Evolutionary conservation across 2,113 vertebrate genomes (phyloP).

Genomic region (Tichodroma muraria): DNA sequence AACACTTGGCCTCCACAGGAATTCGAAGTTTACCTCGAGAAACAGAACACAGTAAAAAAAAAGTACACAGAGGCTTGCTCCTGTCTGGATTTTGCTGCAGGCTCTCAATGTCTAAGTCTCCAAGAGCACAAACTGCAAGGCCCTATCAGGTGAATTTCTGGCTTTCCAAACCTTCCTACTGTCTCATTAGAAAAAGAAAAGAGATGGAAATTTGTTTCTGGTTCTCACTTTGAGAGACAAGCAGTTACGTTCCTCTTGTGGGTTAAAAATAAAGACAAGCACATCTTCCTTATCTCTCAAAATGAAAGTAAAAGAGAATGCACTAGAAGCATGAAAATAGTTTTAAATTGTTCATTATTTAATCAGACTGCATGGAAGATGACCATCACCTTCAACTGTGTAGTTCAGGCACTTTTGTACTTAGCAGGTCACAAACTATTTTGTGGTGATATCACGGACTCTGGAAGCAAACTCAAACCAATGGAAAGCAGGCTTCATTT

Average conservation of each 20-base stretch:
- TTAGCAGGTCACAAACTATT: background rate
- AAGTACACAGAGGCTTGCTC: background rate
- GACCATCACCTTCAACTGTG: background rate
- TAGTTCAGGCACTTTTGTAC: background rate
- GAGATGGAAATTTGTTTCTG: background rate
- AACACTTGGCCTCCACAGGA: background rate
- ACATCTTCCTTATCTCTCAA: background rate
- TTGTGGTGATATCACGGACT: background rate
- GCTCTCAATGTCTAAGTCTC: background rate
- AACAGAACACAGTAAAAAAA: background rate
- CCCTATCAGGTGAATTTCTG: background rate
- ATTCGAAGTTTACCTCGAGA: background rate
- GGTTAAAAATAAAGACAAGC: background rate
- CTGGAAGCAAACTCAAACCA: background rate
- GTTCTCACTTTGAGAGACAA: background rate
- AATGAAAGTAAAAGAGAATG: background rate
- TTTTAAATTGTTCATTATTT: background rate
- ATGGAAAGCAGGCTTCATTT: background rate
- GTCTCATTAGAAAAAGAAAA: background rate
- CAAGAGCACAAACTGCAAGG: background rate
- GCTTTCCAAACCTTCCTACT: background rate
- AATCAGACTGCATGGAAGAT: background rate
- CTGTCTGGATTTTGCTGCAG: background rate
- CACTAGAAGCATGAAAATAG: background rate
- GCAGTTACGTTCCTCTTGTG: background rate